Evolutionary conservation across 2,113 vertebrate genomes (phyloP).

Genomic region (Bathybates hornii): DNA sequence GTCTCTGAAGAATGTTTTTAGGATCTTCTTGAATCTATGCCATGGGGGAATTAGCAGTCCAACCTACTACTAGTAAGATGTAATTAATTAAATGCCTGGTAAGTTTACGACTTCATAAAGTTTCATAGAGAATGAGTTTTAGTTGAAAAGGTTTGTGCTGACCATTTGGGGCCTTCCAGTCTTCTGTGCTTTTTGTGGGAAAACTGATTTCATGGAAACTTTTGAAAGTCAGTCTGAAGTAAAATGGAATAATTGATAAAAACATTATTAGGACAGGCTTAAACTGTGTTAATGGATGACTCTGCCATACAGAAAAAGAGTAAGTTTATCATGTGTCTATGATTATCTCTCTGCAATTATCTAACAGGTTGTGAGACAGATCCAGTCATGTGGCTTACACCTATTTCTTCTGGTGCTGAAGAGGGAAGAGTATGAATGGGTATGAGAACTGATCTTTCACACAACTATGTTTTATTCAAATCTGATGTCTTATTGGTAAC

Average conservation of each 20-base stretch:
- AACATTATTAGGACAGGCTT: not conserved
- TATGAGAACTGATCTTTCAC: not conserved
- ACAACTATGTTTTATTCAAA: not conserved
- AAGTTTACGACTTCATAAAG: not conserved
- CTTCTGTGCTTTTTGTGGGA: not conserved
- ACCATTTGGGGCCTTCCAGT: not conserved
- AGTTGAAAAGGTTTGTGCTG: not conserved
- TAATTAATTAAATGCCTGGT: not conserved
- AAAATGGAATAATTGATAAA: not conserved
- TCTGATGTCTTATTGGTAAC: not conserved
- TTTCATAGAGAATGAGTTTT: accelerated
- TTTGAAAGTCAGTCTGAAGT: not conserved
- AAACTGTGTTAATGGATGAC: not conserved
- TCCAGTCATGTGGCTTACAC: slow-evolving; percentile 79
- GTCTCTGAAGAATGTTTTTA: not conserved
- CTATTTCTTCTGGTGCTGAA: slow-evolving; percentile 79
- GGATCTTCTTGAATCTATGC: not conserved
- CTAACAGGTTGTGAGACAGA: slow-evolving; percentile 79
- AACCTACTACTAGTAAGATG: not conserved
- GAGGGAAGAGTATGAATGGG: slow-evolving; percentile 49
- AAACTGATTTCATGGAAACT: not conserved
- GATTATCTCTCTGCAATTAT: not conserved
- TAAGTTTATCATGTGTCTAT: not conserved
- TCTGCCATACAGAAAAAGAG: not conserved
- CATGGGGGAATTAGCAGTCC: not conserved